Percentiles rank a stretch among this genome's conserved stretches.
These are phyloP conservation scores for Callionymus lyra DNA, from an alignment of 2,113 vertebrate genomes.

Conservation along the genomic window DNA sequence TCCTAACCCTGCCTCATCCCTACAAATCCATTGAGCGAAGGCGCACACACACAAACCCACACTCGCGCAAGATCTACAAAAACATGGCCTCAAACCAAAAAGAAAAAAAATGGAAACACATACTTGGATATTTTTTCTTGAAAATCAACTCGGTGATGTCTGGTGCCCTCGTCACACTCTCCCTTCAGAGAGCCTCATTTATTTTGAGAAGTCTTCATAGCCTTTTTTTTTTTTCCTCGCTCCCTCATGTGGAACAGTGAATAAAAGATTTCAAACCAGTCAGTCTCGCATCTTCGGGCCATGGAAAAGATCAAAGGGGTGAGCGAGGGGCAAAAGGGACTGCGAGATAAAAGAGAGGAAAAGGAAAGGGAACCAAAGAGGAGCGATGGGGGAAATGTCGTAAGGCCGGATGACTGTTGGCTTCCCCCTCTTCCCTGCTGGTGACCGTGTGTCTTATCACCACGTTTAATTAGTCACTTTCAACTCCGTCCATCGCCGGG, in stretches of 20 bases:
- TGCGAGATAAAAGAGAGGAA: conserved; percentile 9
- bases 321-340: conserved; percentile 4
- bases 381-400: conserved; percentile 10
- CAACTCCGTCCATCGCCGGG: conserved; percentile 11
- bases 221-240: background rate
- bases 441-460: conserved; percentile 19
- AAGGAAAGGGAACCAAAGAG: conserved; percentile 4
- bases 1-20: no score
- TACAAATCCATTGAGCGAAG: no score
- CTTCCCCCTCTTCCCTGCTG: conserved; percentile 8
- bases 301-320: conserved; percentile 28
- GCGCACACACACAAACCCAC: no score
- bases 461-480: conserved; percentile 39
- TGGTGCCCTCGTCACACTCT: conserved; percentile 7
- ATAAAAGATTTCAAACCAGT: conserved; percentile 34
- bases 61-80: background rate
- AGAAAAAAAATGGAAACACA: no score
- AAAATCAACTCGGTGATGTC: conserved; percentile 21
- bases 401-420: conserved; percentile 4
- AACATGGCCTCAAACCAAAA: background rate
- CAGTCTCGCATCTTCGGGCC: conserved; percentile 24
- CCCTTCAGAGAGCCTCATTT: conserved; percentile 40
- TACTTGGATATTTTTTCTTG: conserved; percentile 8
- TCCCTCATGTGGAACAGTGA: conserved; percentile 43
- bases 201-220: conserved; percentile 32